These are phyloP conservation scores for Siniperca obscura DNA, from an alignment of 2,797 vertebrate genomes.

Conservation along the genomic window DNA sequence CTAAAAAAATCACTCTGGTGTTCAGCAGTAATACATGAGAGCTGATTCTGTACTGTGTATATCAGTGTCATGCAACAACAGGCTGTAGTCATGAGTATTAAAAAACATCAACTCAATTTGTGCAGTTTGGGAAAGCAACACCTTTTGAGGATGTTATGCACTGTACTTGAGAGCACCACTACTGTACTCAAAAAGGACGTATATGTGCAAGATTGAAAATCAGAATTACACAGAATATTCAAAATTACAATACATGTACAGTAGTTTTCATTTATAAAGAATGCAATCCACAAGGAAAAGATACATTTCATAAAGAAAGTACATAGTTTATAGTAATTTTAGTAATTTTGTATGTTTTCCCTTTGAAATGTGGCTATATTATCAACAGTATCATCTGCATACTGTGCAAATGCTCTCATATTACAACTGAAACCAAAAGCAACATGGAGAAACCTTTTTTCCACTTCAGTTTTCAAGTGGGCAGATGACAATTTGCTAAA, in stretches of 20 bases:
- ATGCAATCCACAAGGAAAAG: not conserved
- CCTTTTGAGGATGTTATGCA: not conserved
- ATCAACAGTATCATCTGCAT: not conserved
- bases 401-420: not conserved
- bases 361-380: not conserved
- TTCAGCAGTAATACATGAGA: not conserved
- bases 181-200: not conserved
- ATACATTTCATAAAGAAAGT: not conserved
- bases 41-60: not conserved
- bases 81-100: not conserved
- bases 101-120: not conserved
- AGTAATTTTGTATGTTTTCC: not conserved
- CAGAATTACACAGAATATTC: constrained; percentile 20
- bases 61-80: not conserved
- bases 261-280: not conserved
- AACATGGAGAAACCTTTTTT: not conserved
- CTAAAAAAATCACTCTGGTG: constrained; percentile 16
- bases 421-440: not conserved
- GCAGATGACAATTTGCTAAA: not conserved
- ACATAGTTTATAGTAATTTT: not conserved
- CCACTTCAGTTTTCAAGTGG: not conserved
- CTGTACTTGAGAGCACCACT: not conserved
- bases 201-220: constrained; percentile 1
- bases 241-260: not conserved
- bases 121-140: not conserved